These are phyloP conservation scores for Petrocephalus zakoni DNA, from an alignment of 2,113 vertebrate species.

Conservation along the genomic window DNA sequence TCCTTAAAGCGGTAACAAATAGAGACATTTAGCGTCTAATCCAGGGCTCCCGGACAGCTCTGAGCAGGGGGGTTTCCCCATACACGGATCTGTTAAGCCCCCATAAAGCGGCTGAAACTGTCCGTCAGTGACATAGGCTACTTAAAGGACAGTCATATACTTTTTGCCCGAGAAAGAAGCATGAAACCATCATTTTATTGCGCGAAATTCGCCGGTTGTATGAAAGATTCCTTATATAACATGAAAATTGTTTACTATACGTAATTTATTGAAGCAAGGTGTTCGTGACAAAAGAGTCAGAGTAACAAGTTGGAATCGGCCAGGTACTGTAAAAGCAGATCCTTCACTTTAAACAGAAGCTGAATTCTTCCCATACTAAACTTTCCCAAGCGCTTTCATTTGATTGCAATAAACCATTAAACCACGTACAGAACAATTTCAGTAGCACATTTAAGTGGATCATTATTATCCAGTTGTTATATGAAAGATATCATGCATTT, in stretches of 20 bases:
- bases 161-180: not conserved
- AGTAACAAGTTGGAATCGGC: not conserved
- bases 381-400: not conserved
- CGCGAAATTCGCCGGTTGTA: not conserved
- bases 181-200: not conserved
- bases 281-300: not conserved
- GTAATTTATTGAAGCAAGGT: not conserved
- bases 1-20: slow-evolving; percentile 59
- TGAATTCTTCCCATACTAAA: not conserved
- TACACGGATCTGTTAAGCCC: not conserved
- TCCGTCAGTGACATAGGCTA: not conserved
- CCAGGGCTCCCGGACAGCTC: slow-evolving; percentile 53
- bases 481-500: not conserved
- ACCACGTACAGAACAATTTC: not conserved
- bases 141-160: not conserved
- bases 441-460: not conserved
- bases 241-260: not conserved
- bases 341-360: not conserved
- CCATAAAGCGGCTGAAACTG: not conserved
- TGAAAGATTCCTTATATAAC: not conserved
- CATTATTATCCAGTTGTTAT: not conserved
- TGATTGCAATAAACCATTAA: not conserved
- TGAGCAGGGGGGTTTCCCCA: slow-evolving; percentile 19
- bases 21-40: slow-evolving; percentile 63
- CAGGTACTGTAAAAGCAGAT: not conserved